Conservation (phyloP, 1,140 invertebrate species). For the Polypedilum pembai region DNA sequence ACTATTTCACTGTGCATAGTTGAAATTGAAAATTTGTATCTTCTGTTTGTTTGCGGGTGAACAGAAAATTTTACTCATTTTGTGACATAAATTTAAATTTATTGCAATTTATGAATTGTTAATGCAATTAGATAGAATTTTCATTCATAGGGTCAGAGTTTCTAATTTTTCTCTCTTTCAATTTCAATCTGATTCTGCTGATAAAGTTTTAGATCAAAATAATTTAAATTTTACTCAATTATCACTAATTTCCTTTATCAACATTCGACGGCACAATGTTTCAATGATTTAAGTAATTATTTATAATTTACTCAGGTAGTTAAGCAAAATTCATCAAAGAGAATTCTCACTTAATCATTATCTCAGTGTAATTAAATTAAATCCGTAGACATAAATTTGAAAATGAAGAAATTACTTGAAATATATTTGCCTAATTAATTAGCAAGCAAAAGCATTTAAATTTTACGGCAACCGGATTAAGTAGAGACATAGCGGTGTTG, state of each 20-base stretch:
- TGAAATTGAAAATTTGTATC: slow-evolving; percentile 25
- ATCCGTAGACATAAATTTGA: not conserved
- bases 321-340: not conserved
- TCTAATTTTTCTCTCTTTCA: no score
- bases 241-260: no score
- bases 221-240: no score
- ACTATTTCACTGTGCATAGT: not conserved
- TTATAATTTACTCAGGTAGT: not conserved
- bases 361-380: not conserved
- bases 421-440: slow-evolving; percentile 9
- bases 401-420: not conserved
- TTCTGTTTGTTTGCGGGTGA: slow-evolving; percentile 22
- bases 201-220: no score
- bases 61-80: not conserved
- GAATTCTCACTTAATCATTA: not conserved
- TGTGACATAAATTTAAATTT: slow-evolving; percentile 26
- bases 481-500: no score
- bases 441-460: not conserved
- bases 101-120: slow-evolving; percentile 22
- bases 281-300: not conserved
- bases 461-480: no score
- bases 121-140: slow-evolving; percentile 3
- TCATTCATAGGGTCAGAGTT: not conserved
- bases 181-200: no score
- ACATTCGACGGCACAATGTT: not conserved